Conservation (phyloP, 1,140 invertebrate species). For the Drosophila triauraria region DNA sequence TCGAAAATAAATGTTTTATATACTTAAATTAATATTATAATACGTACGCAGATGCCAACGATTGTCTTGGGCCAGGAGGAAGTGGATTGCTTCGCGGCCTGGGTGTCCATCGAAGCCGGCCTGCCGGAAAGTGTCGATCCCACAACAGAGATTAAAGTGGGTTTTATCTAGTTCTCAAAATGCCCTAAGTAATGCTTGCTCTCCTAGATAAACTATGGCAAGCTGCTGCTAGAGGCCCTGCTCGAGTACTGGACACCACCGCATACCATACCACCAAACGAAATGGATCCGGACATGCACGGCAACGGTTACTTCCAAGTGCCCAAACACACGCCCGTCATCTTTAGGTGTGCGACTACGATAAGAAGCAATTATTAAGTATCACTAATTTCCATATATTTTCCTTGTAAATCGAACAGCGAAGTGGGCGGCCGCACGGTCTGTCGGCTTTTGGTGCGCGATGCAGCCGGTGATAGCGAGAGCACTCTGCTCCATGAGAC, state of each 20-base stretch:
- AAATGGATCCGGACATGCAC: constrained; percentile 88
- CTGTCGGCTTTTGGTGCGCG: constrained; percentile 92
- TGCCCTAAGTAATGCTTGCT: not conserved
- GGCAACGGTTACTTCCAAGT: constrained; percentile 96
- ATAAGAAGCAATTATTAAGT: not conserved
- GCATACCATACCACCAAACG: constrained; percentile 87
- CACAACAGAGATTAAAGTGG: constrained; percentile 91
- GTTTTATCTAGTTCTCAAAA: not conserved
- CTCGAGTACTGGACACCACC: constrained; percentile 97
- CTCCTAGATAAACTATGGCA: constrained; percentile 96
- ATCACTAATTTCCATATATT: not conserved
- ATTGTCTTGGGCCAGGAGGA: constrained; percentile 99
- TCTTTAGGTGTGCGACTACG: constrained; percentile 91
- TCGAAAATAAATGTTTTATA: not conserved
- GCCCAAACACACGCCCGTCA: constrained; percentile 97
- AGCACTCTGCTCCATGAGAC: constrained; percentile 96
- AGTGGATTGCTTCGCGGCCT: constrained; percentile 98
- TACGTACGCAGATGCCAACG: constrained; percentile 93
- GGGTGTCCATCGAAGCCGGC: constrained; percentile 98
- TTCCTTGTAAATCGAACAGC: constrained; percentile 86
- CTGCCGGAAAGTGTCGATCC: constrained; percentile 88
- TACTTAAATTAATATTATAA: constrained; percentile 10
- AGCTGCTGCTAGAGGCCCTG: constrained; percentile 96
- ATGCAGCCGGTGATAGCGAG: constrained; percentile 98
- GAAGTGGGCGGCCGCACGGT: constrained; percentile 96